Conservation (phyloP, 2,888 invertebrate species). For the Fragum fragum region DNA sequence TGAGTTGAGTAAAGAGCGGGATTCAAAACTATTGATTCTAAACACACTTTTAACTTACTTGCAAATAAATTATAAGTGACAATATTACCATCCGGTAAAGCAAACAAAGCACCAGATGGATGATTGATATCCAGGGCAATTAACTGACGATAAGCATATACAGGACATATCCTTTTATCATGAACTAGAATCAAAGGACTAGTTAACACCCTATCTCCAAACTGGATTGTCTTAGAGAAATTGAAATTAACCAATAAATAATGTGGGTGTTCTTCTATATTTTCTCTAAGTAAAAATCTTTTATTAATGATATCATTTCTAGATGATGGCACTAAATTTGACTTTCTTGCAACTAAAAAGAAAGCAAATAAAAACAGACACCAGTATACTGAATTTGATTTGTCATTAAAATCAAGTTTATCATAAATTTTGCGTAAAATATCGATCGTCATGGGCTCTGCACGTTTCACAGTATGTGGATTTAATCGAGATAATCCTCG, state of each 20-base stretch:
- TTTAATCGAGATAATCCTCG: slow-evolving; percentile 23
- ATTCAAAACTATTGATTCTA: no score
- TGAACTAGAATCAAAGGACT: background rate
- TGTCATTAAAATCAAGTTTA: slow-evolving; percentile 2
- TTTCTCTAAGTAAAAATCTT: slow-evolving; percentile 5
- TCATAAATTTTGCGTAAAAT: background rate
- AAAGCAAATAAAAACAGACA: slow-evolving; percentile 19
- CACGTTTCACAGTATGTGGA: background rate
- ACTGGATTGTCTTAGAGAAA: no score
- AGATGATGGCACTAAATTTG: no score
- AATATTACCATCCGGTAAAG: background rate
- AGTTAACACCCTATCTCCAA: background rate
- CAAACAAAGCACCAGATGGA: slow-evolving; percentile 2
- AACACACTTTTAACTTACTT: no score
- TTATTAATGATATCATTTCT: no score
- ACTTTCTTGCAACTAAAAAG: no score
- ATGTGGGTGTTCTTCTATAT: background rate
- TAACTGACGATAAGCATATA: no score
- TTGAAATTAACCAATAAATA: no score
- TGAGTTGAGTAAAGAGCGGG: no score
- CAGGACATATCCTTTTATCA: no score
- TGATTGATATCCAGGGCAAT: background rate
- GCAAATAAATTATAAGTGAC: background rate
- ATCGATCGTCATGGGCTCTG: no score
- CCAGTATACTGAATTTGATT: no score